Percentiles rank a stretch among this genome's conserved stretches.
Conservation (phyloP, 2,888 invertebrate genomes). For the Drosophila atroscutellata region DNA sequence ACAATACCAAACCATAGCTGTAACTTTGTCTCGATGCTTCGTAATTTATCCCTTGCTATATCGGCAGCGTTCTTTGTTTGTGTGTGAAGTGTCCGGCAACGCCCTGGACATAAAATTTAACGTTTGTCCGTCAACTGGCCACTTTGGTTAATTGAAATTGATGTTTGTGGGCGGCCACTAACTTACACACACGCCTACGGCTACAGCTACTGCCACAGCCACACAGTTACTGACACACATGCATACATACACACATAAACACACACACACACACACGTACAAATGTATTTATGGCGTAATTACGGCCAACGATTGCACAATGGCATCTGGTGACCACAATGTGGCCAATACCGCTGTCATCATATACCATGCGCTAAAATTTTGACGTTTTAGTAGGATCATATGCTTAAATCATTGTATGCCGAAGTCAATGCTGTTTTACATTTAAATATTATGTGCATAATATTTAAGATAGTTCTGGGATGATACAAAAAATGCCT, state of each 20-base stretch:
- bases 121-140: conserved; percentile 77
- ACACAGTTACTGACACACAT: background rate
- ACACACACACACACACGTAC: background rate
- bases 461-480: background rate
- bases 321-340: conserved; percentile 39
- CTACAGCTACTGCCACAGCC: conserved; percentile 1
- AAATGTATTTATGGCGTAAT: conserved; percentile 46
- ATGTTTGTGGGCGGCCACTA: conserved; percentile 70
- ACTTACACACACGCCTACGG: conserved; percentile 29
- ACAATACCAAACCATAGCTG: conserved; percentile 31
- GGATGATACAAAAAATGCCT: background rate
- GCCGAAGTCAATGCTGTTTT: background rate
- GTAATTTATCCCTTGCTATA: conserved; percentile 37
- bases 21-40: conserved; percentile 58
- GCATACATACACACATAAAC: conserved; percentile 7
- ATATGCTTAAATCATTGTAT: conserved; percentile 9
- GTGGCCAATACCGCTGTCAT: conserved; percentile 37
- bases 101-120: conserved; percentile 78
- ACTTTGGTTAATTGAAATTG: conserved; percentile 80
- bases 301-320: conserved; percentile 38
- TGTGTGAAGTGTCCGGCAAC: conserved; percentile 42
- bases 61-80: background rate
- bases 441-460: background rate
- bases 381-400: conserved; percentile 11
- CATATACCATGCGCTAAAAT: conserved; percentile 19